Evolutionary conservation across 2,797 vertebrate species (phyloP), one percentile per base, ranked within the genome.

Genomic region (Coranthus polyacanthus): DNA sequence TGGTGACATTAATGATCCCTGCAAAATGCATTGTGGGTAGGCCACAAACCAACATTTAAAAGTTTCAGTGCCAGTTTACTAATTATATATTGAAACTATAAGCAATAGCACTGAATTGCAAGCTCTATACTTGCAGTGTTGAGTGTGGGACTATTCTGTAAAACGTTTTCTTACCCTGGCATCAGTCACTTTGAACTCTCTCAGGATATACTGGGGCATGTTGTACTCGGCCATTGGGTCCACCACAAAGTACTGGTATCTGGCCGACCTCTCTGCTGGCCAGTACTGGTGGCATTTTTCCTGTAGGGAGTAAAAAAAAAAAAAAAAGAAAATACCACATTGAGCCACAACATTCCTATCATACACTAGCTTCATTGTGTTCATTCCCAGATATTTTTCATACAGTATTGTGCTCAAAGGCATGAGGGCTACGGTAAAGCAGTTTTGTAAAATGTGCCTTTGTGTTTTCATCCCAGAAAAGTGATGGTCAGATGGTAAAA

Each of bases 281-380:
- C 98, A 99, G 76, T 99, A 99, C 83, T 99, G 98, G 88, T 99
- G 97, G 85, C 97, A 99, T 89, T 99, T 99, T 94, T 99, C 98
- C 98, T 99, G 74, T 32, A 45, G 16, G 38, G 58, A 67, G 42
- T 32, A 7, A 32, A 32, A 32, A 15, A 58, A 68, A 72, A 79
- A 79, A 83, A 16, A 75, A 79, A 79, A 83, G n/a, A 75, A 64
- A 59, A 73, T 22, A 73, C 73, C 67, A 69, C 77, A 16, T 24
- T 82, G 36, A 86, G 62, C 53, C 75, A 60, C 64, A 75, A 18
- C 63, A 67, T 74, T 74, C 41, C 47, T 56, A 36, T 68, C 68
- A 63, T 46, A 70, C 49, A 81, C 62, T 45, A 15, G 6, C 6
- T 50, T 60, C 67, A 73, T 72, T 81, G 75, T 76, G 49, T 78